phyloP scores from a whole-genome alignment of 2,797 vertebrate genomes.

The Spinus pinus region DNA sequence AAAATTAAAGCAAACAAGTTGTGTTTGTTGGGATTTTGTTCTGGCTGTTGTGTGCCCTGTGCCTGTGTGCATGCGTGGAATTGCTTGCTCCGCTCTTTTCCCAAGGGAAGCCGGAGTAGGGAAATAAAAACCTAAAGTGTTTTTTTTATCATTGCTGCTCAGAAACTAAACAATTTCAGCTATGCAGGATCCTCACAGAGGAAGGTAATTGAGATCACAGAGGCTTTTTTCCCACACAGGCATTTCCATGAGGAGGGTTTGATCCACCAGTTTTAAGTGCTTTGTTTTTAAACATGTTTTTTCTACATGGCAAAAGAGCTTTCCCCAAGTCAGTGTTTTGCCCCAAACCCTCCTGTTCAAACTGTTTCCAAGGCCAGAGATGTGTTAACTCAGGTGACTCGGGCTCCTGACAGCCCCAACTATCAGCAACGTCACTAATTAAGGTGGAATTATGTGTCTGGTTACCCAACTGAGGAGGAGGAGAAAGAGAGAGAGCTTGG shows the following conservation, averaged over 20 bases:
- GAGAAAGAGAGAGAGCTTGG: not conserved
- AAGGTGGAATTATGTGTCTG: not conserved
- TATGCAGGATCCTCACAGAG: constrained; percentile 21
- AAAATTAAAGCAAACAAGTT: constrained; percentile 1
- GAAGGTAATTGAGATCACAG: constrained; percentile 47
- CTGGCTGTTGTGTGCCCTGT: not conserved
- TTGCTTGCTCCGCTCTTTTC: not conserved
- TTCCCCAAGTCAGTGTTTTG: not conserved
- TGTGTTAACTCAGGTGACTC: not conserved
- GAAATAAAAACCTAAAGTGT: constrained; percentile 36
- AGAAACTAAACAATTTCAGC: constrained; percentile 47
- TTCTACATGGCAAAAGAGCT: not conserved
- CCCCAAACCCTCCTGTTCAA: too few species aligned
- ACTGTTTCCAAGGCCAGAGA: not conserved
- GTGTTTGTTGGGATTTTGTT: not conserved
- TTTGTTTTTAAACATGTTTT: not conserved
- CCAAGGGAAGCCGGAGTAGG: constrained; percentile 10
- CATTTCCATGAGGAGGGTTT: not conserved
- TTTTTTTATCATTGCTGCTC: constrained; percentile 26
- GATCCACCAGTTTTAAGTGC: not conserved
- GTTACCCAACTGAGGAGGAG: fast-evolving
- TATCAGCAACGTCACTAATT: fast-evolving
- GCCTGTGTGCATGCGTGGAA: not conserved
- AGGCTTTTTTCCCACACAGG: not conserved
- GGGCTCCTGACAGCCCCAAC: not conserved